phyloP scores from a whole-genome alignment of 2,888 invertebrate genomes.

The Lasioglossum zephyrum region DNA sequence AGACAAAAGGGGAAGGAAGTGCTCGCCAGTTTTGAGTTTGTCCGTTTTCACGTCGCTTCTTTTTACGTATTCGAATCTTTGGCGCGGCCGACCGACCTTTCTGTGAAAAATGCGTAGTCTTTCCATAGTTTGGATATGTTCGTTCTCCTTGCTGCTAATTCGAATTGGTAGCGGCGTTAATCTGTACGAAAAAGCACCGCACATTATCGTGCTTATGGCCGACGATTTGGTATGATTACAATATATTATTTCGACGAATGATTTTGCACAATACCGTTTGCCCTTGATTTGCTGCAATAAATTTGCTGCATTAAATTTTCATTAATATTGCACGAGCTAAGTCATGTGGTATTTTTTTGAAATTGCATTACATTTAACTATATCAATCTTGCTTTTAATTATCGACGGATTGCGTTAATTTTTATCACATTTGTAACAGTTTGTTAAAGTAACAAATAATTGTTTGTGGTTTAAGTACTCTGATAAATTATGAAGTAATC shows the following conservation, averaged over 20 bases:
- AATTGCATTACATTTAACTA: not conserved
- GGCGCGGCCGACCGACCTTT: not conserved
- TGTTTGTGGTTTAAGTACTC: not conserved
- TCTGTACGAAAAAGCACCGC: constrained; percentile 81
- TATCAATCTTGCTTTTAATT: not conserved
- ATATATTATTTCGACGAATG: not conserved
- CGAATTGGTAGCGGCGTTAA: constrained; percentile 52
- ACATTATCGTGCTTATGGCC: constrained; percentile 86
- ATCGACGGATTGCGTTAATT: not conserved
- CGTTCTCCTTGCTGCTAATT: constrained; percentile 37
- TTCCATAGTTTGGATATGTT: constrained; percentile 25
- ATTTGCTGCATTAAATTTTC: not conserved
- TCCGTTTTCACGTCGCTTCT: not conserved
- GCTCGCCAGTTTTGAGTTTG: not conserved
- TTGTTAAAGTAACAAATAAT: not conserved
- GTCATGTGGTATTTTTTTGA: not conserved
- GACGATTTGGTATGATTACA: constrained; percentile 86
- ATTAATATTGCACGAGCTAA: not conserved
- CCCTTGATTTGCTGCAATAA: not conserved
- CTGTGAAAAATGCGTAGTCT: constrained; percentile 40
- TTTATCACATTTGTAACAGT: not conserved
- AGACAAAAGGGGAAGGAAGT: constrained; percentile 30
- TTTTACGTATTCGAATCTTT: not conserved
- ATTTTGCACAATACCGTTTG: not conserved
- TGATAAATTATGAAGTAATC: not conserved